Evolutionary conservation across 2,888 invertebrate genomes (phyloP).

Genomic region (Amiota minor): DNA sequence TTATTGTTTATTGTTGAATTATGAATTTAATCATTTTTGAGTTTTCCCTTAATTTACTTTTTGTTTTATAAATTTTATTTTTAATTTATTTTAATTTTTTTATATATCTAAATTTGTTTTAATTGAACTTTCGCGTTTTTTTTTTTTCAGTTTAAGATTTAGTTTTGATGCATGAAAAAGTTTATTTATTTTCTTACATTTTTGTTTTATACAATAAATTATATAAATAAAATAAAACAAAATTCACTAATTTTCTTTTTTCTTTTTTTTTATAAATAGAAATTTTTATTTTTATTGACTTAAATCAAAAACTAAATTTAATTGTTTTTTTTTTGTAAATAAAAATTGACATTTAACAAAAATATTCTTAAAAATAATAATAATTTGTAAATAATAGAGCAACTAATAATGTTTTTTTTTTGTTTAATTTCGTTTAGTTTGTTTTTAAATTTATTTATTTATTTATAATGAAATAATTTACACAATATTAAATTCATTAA

Average conservation of each 20-base stretch:
- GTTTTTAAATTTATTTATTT: background rate
- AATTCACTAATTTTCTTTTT: too few relatives aligned
- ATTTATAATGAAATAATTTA: constrained; percentile 42
- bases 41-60: constrained; percentile 36
- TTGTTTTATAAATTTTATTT: constrained; percentile 41
- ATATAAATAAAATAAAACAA: constrained; percentile 23
- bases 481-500: constrained; percentile 22
- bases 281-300: constrained; percentile 6
- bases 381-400: too few relatives aligned
- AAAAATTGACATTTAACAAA: constrained; percentile 19
- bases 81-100: constrained; percentile 41
- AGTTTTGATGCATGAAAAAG: constrained; percentile 31
- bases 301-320: constrained; percentile 8
- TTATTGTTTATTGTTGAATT: constrained; percentile 46
- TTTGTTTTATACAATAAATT: constrained; percentile 15
- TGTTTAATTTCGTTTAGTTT: background rate
- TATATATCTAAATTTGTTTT: constrained; percentile 63
- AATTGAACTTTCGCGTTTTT: constrained; percentile 69
- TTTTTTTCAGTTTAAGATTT: constrained; percentile 18
- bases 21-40: constrained; percentile 26
- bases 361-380: background rate
- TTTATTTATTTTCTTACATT: constrained; percentile 39
- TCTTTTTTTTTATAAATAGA: constrained; percentile 3
- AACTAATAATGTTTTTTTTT: background rate
- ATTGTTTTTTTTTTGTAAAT: background rate